Evolutionary conservation across 1,140 invertebrate species (phyloP), one percentile per base, ranked within the genome.

Genomic region (Halyomorpha halys): DNA sequence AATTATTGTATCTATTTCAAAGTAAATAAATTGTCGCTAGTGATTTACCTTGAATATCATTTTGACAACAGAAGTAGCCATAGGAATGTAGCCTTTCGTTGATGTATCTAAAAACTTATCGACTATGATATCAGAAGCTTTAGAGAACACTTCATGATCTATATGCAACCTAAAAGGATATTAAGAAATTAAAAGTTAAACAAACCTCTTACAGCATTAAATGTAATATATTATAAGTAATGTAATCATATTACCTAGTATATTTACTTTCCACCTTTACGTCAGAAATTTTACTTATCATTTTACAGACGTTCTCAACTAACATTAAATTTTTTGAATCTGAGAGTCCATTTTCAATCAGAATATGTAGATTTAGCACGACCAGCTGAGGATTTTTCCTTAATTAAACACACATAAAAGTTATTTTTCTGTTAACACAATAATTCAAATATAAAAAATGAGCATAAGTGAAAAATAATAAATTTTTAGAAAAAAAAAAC

Each of bases 221-320:
- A 30, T 8, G 27, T 30, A 30, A 30, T 8, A n/a, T n/a, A n/a
- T 49, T n/a, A 18, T n/a, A 49, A 49, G n/a, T n/a, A 49, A 49
- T 19, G 6, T 49, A 49, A n/a, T 25, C 2, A 49, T 19, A 11
- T 49, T 56, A 61, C 61, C 67, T 62, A n/a, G 66, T 66, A 56
- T 44, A 44, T 18, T 70, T 53, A 27, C 75, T 56, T 6, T 69
- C 64, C 62, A 39, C 69, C 67, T 71, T 67, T 70, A 67, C 68
- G 73, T 44, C 15, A 70, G 71, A 44, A 21, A 85, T 74, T 71
- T 79, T 80, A 0, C 78, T 60, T 1, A 86, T 72, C 61, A 81
- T 80, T 68, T 77, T 73, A 69, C 83, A 86, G 0, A 81, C 79
- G 56, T 84, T 78, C 60, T 78, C 73, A 9, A 81, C 82, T 56